Percentiles rank a stretch among this genome's conserved stretches.
These are phyloP conservation scores for Cotesia vestalis DNA, from an alignment of 1,140 invertebrate species.

Conservation along the genomic window DNA sequence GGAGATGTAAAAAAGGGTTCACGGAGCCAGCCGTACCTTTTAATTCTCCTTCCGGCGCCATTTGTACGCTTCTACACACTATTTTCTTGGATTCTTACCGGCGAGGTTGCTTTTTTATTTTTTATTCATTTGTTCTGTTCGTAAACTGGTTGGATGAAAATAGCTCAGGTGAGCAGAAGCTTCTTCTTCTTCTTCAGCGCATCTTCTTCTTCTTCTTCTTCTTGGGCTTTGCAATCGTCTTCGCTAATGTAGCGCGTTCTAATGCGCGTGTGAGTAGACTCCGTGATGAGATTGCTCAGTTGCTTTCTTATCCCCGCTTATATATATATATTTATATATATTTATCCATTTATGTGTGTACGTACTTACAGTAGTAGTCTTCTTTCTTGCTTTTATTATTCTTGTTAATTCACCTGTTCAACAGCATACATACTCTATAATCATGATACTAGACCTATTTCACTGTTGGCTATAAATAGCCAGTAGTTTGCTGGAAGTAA, in stretches of 20 bases:
- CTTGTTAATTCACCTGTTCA: no score
- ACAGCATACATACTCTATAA: no score
- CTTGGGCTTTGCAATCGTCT: neutral
- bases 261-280: slow-evolving; percentile 18
- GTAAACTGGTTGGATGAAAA: slow-evolving; percentile 42
- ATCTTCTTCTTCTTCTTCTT: slow-evolving; percentile 3
- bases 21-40: slow-evolving; percentile 1
- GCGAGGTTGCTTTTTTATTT: neutral
- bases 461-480: no score
- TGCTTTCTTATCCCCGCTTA: neutral
- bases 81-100: slow-evolving; percentile 3
- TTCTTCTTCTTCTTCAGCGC: neutral
- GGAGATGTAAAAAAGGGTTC: neutral
- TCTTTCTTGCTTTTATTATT: no score
- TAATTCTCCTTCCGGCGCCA: slow-evolving; percentile 29
- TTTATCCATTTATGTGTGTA: no score
- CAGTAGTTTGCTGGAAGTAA: no score
- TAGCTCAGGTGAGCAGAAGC: slow-evolving; percentile 27
- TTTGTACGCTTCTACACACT: slow-evolving; percentile 5
- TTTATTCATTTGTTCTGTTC: no score
- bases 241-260: neutral
- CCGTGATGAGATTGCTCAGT: slow-evolving; percentile 25
- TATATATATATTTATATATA: no score
- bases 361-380: no score
- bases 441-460: no score